Evolutionary conservation across 2,113 vertebrate genomes (phyloP).

Genomic region (Solea senegalensis): DNA sequence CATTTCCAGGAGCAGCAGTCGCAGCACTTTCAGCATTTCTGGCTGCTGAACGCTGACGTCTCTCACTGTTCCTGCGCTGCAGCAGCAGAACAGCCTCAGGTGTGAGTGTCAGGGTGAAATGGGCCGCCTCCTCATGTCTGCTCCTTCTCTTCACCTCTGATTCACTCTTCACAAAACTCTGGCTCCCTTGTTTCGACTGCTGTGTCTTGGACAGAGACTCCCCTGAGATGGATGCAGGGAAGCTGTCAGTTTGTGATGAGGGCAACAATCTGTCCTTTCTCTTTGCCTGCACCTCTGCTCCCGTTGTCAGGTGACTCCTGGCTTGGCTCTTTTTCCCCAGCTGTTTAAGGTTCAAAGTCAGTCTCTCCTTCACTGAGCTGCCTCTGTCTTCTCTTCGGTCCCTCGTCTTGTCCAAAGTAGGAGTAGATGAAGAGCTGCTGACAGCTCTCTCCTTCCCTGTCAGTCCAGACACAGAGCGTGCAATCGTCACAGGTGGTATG

Average conservation of each 20-base stretch:
- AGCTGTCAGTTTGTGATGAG: slow-evolving; percentile 24
- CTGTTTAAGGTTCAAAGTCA: slow-evolving; percentile 74
- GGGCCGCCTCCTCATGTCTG: slow-evolving; percentile 37
- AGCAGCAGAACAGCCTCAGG: slow-evolving; percentile 84
- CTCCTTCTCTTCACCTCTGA: slow-evolving; percentile 27
- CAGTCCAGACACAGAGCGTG: slow-evolving; percentile 46
- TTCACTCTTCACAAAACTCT: slow-evolving; percentile 20
- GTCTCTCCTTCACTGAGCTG: slow-evolving; percentile 56
- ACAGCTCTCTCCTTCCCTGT: slow-evolving; percentile 37
- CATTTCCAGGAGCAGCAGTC: not conserved
- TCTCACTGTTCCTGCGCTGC: slow-evolving; percentile 82
- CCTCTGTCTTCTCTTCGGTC: slow-evolving; percentile 42
- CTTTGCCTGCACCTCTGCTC: slow-evolving; percentile 39
- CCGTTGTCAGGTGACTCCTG: slow-evolving; percentile 54
- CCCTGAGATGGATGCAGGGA: slow-evolving; percentile 45
- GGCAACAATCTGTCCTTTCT: slow-evolving; percentile 38
- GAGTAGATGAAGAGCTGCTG: slow-evolving; percentile 5
- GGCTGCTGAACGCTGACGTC: slow-evolving; percentile 49
- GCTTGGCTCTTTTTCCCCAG: slow-evolving; percentile 69
- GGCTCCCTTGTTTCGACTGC: slow-evolving; percentile 12
- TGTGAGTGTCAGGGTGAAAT: slow-evolving; percentile 81
- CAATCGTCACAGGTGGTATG: slow-evolving; percentile 66
- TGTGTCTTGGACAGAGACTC: slow-evolving; percentile 41
- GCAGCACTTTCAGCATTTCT: slow-evolving; percentile 12
- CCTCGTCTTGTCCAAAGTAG: slow-evolving; percentile 17